Conservation (phyloP, 2,797 vertebrate genomes). For the Macrochelys suwanniensis region DNA sequence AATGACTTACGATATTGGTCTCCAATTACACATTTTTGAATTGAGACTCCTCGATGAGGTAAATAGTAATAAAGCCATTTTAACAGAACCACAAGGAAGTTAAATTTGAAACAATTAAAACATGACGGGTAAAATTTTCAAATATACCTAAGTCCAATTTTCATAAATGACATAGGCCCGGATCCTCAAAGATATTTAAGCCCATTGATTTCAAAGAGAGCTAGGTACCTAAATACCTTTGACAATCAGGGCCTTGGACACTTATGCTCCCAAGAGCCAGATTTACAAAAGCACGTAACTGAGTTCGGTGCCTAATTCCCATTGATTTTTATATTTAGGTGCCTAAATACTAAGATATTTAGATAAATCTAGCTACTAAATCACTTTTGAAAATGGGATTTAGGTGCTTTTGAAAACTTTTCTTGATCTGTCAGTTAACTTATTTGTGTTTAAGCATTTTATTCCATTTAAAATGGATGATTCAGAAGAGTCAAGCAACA, state of each 20-base stretch:
- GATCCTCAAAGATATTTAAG: background rate
- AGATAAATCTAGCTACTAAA: background rate
- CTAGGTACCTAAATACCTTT: background rate
- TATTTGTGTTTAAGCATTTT: background rate
- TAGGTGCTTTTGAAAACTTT: background rate
- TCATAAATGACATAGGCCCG: background rate
- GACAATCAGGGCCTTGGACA: background rate
- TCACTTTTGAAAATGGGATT: background rate
- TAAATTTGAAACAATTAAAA: slow-evolving; percentile 20
- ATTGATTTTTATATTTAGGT: background rate
- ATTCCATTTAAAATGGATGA: background rate
- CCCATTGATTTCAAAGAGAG: background rate
- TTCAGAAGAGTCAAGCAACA: background rate
- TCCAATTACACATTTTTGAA: slow-evolving; percentile 11
- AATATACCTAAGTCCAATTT: background rate
- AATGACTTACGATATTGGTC: background rate
- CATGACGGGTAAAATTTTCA: background rate
- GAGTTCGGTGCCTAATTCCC: background rate
- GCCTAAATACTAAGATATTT: background rate
- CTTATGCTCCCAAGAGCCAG: background rate
- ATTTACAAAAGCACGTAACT: background rate
- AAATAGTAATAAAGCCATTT: background rate
- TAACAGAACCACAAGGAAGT: background rate
- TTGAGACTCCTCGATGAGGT: background rate
- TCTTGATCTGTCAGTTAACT: background rate